These are phyloP conservation scores for Gobio occitaniae DNA, from an alignment of 2,797 vertebrate species.

Conservation along the genomic window DNA sequence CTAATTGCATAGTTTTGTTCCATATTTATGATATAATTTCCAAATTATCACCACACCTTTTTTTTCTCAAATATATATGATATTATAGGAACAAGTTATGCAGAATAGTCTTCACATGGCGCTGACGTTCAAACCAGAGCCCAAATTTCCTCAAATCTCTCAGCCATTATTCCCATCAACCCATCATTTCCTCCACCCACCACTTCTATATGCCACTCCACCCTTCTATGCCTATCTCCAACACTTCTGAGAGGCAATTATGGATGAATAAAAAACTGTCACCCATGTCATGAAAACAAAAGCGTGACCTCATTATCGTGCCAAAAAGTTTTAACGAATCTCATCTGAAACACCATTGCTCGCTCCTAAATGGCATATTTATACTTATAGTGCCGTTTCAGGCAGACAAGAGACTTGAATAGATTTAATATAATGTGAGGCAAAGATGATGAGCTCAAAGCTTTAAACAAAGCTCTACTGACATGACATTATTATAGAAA, in stretches of 20 bases:
- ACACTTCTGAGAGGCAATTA: slow-evolving; percentile 77
- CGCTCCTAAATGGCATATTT: slow-evolving; percentile 7
- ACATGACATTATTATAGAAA: slow-evolving; percentile 23
- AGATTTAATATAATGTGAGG: slow-evolving; percentile 31
- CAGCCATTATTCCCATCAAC: slow-evolving; percentile 67
- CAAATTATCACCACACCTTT: no score
- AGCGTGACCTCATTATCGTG: slow-evolving; percentile 73
- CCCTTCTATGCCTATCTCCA: slow-evolving; percentile 70
- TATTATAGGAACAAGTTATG: slow-evolving; percentile 8
- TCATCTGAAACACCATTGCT: slow-evolving; percentile 31
- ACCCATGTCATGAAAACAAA: slow-evolving; percentile 68
- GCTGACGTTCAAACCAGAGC: slow-evolving; percentile 8
- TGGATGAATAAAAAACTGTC: slow-evolving; percentile 81
- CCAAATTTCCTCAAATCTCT: slow-evolving; percentile 53
- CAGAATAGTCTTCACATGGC: neutral
- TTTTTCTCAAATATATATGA: neutral
- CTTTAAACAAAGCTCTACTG: slow-evolving; percentile 3
- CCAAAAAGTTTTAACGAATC: slow-evolving; percentile 68
- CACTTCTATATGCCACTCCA: slow-evolving; percentile 62
- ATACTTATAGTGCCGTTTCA: slow-evolving; percentile 11
- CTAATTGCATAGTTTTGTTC: no score
- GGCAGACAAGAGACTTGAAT: slow-evolving; percentile 26
- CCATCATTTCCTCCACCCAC: slow-evolving; percentile 69
- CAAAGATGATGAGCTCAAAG: slow-evolving; percentile 24
- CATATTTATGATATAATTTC: no score